These are phyloP conservation scores for Pseudorhiza aurosa DNA, from an alignment of 30 jellyfish, hydroid and myxozoan species.

Conservation along the genomic window DNA sequence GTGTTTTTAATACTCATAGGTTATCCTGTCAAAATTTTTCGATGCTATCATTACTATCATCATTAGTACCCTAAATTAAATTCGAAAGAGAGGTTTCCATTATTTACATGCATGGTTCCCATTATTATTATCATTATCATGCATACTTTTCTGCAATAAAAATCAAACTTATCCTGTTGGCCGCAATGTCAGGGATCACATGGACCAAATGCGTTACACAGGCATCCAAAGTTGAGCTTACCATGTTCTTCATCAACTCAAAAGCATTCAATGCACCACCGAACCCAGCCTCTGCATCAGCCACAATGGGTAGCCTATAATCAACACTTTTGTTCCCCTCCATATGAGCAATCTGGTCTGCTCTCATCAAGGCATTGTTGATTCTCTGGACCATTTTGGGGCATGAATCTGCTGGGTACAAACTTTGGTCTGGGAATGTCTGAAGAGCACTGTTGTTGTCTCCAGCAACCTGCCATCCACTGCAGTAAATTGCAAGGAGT, in stretches of 20 bases:
- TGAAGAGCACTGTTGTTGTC: conserved; percentile 82
- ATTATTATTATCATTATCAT: no score
- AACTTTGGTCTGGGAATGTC: conserved; percentile 89
- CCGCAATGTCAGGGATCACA: no score
- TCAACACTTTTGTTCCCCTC: conserved; percentile 60
- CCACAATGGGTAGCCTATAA: conserved; percentile 87
- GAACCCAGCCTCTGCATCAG: conserved; percentile 99
- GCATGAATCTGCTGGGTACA: conserved; percentile 91
- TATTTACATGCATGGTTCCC: no score
- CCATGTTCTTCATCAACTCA: conserved; percentile 93
- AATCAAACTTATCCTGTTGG: no score
- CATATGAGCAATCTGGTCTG: conserved; percentile 92
- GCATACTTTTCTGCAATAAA: no score
- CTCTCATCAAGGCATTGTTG: conserved; percentile 93
- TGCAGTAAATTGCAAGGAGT: conserved; percentile 81
- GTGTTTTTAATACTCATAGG: no score
- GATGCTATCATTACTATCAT: no score
- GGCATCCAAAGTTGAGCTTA: no score
- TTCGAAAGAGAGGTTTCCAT: no score
- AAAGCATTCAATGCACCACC: conserved; percentile 97
- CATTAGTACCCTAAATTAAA: no score
- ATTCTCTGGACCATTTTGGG: conserved; percentile 88
- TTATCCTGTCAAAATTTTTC: no score
- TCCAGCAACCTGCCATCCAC: conserved; percentile 99
- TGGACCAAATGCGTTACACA: no score